These are phyloP conservation scores for Anguilla anguilla DNA, from an alignment of 2,797 vertebrate genomes.

Conservation along the genomic window DNA sequence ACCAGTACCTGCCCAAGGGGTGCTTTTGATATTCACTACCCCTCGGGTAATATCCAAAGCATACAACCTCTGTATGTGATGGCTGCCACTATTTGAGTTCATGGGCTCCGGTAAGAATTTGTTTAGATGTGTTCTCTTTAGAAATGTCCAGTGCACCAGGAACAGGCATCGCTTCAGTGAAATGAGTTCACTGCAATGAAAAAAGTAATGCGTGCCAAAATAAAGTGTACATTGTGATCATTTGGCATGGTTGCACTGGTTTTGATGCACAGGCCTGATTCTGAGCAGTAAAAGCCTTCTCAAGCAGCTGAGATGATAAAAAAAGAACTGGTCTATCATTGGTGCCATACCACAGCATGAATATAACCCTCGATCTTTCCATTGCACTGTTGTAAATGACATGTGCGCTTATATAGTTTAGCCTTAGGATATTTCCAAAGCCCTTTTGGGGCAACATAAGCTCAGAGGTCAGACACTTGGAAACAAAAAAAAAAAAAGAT, in stretches of 20 bases:
- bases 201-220: conserved; percentile 32
- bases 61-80: conserved; percentile 2
- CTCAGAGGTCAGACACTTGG: background rate
- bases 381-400: background rate
- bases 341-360: conserved; percentile 3
- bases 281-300: background rate
- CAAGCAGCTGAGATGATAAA: conserved; percentile 19
- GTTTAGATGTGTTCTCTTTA: background rate
- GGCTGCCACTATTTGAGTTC: conserved; percentile 23
- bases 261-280: background rate
- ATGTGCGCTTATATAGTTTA: background rate
- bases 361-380: background rate
- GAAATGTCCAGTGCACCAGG: background rate
- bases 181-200: background rate
- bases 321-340: conserved; percentile 21
- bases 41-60: background rate
- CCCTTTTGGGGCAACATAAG: background rate
- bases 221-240: conserved; percentile 8
- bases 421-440: background rate
- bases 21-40: conserved; percentile 15
- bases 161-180: background rate
- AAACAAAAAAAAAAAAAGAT: conserved; percentile 12
- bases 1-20: conserved; percentile 35
- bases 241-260: background rate
- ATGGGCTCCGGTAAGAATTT: background rate